phyloP scores from a whole-genome alignment of 2,888 invertebrate species.

The Mimas tiliae region DNA sequence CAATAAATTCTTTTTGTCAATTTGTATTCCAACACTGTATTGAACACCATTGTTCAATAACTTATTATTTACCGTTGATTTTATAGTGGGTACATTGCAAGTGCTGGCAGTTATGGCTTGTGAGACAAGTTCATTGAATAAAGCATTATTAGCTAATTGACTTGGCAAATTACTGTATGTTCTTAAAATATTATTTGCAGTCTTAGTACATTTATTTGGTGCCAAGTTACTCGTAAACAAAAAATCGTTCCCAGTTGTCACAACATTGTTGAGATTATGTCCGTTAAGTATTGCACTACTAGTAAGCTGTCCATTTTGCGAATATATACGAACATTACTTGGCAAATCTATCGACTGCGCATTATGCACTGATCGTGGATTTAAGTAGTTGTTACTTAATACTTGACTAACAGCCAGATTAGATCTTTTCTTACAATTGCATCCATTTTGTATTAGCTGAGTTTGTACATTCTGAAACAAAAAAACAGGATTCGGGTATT shows the following conservation, averaged over 20 bases:
- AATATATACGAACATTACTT: not conserved
- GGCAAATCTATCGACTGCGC: not conserved
- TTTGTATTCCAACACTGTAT: not conserved
- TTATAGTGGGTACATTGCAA: not conserved
- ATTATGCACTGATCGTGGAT: not conserved
- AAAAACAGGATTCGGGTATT: not conserved
- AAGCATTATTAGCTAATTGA: constrained; percentile 28
- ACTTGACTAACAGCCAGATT: constrained; percentile 7
- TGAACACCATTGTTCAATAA: constrained; percentile 3
- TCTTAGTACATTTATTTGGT: not conserved
- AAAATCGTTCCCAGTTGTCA: not conserved
- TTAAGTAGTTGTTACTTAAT: not conserved
- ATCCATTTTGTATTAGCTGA: constrained; percentile 11
- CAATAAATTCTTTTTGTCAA: constrained; percentile 1
- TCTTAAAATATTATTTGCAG: not conserved
- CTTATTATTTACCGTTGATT: constrained; percentile 5
- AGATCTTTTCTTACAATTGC: constrained; percentile 11
- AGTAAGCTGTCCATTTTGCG: not conserved
- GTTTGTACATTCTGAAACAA: constrained; percentile 11
- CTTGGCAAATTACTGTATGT: constrained; percentile 31
- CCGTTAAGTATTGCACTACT: not conserved
- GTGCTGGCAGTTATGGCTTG: not conserved
- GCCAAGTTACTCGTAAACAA: not conserved
- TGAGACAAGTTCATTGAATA: constrained; percentile 32
- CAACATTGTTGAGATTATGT: not conserved